Evolutionary conservation across 2,797 vertebrate genomes (phyloP).

Genomic region (Pseudomugil gertrudae): DNA sequence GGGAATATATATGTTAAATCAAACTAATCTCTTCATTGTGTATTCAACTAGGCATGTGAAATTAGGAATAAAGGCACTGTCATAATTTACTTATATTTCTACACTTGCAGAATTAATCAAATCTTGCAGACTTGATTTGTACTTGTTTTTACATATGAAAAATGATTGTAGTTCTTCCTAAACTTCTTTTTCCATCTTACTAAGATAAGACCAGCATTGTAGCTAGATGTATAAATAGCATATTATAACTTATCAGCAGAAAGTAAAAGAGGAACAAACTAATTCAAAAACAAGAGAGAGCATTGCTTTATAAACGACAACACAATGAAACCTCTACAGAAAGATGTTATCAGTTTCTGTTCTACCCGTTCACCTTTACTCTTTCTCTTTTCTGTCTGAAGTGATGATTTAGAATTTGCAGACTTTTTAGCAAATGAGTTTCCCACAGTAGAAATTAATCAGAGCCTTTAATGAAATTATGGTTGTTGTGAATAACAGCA

Average conservation of each 20-base stretch:
- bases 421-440: constrained; percentile 65
- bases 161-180: neutral
- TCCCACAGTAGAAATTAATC: constrained; percentile 76
- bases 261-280: neutral
- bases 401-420: constrained; percentile 31
- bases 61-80: neutral
- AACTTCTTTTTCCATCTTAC: neutral
- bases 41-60: neutral
- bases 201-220: neutral
- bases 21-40: neutral
- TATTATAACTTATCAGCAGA: neutral
- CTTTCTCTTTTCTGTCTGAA: constrained; percentile 31
- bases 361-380: constrained; percentile 44
- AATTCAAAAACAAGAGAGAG: constrained; percentile 1
- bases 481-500: constrained; percentile 70
- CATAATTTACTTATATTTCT: neutral
- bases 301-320: neutral
- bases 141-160: neutral
- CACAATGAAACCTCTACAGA: constrained; percentile 4
- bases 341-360: constrained; percentile 15
- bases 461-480: constrained; percentile 74
- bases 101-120: neutral
- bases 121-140: neutral
- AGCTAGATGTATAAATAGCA: neutral
- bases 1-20: neutral